Conservation (phyloP, 2,113 vertebrate genomes). For the Corvus hawaiiensis region DNA sequence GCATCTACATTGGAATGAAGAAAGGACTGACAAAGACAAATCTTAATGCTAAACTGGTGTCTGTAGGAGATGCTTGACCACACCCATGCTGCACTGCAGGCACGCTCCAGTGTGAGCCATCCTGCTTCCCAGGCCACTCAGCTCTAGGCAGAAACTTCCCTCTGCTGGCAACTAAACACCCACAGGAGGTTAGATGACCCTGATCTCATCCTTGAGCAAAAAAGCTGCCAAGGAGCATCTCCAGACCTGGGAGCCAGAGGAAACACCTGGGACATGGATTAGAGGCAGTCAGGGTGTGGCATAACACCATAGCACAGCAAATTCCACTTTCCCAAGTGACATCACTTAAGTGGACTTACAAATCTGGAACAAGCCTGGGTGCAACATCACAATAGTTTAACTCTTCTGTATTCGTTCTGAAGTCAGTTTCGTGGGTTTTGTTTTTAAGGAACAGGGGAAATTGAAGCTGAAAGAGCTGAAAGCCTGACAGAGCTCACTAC, state of each 20-base stretch:
- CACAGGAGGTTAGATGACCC: not conserved
- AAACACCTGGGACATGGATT: rapidly evolving
- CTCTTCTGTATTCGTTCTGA: not conserved
- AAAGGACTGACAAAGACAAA: not conserved
- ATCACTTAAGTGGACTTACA: not conserved
- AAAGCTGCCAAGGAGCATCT: not conserved
- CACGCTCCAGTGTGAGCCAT: not conserved
- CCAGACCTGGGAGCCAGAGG: not conserved
- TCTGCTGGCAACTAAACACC: not conserved
- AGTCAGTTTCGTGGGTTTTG: not conserved
- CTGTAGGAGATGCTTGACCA: not conserved
- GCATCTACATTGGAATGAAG: not conserved
- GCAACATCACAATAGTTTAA: not conserved
- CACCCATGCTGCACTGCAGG: not conserved
- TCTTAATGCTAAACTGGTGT: not conserved
- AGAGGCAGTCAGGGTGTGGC: not conserved
- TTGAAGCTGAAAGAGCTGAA: not conserved
- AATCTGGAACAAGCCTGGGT: not conserved
- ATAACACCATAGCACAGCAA: not conserved
- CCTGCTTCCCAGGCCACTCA: not conserved
- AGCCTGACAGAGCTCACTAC: not conserved
- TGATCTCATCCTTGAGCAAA: rapidly evolving
- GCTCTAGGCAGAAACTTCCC: not conserved
- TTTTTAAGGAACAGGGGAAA: not conserved
- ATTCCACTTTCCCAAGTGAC: not conserved